Evolutionary conservation across 2,888 invertebrate species (phyloP).

Genomic region (Xestobium rufovillosum): DNA sequence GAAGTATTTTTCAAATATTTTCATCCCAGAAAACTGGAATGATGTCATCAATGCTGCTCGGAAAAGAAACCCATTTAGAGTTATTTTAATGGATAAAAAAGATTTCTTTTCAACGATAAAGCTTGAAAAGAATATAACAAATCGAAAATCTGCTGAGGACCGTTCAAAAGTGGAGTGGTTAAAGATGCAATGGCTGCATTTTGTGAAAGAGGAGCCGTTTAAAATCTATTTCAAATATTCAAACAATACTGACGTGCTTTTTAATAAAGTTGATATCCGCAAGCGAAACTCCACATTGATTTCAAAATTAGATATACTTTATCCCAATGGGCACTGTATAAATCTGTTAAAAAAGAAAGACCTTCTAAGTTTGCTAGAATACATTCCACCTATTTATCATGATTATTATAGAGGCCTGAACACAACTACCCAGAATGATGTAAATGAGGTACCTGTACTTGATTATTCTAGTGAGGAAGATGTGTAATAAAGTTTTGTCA

Average conservation of each 20-base stretch:
- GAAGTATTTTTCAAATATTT: conserved; percentile 5
- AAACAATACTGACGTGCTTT: conserved; percentile 2
- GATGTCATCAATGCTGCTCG: conserved; percentile 10
- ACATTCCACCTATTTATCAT: conserved; percentile 17
- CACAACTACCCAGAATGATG: too few relatives aligned
- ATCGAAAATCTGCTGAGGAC: conserved; percentile 18
- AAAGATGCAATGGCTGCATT: conserved; percentile 21
- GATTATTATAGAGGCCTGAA: conserved; percentile 11
- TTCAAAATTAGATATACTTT: conserved; percentile 3
- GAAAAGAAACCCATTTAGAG: conserved; percentile 12
- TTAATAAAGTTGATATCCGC: conserved; percentile 5
- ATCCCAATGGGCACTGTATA: conserved; percentile 10
- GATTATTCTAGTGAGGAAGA: too few relatives aligned
- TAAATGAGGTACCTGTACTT: too few relatives aligned
- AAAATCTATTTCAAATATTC: conserved; percentile 9
- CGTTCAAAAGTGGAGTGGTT: conserved; percentile 17
- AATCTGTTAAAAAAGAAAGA: conserved; percentile 17
- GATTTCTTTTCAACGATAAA: conserved; percentile 15
- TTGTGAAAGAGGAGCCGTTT: too few relatives aligned
- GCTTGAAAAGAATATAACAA: conserved; percentile 18
- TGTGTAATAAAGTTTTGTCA: too few relatives aligned
- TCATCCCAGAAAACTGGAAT: conserved; percentile 13
- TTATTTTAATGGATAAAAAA: conserved; percentile 16
- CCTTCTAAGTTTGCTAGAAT: conserved; percentile 20
- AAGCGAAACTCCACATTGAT: conserved; percentile 6